Evolutionary conservation across 2,888 invertebrate species (phyloP), one percentile per base, ranked within the genome.

Genomic region (Caenorhabditis wallacei): DNA sequence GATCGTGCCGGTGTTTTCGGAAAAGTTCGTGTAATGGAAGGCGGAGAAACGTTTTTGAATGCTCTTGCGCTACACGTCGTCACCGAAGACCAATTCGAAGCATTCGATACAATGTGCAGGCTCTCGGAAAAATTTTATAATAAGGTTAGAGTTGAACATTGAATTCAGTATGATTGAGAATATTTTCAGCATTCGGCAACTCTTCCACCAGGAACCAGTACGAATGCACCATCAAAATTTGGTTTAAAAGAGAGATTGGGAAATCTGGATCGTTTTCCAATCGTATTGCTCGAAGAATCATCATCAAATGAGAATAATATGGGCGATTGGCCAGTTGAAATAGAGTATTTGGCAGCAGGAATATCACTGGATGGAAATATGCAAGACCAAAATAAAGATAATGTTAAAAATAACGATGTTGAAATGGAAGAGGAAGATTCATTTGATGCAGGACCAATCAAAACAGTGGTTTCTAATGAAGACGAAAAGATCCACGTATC

Each of bases 271-370:
- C 57, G 82, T 16, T 82, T 82, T 37, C 82, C 82, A 10, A 61
- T 82, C 3, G 56, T 46, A 16, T 20, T 82, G 56, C 68, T 82
- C 3, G 82, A 82, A 57, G 37, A 54, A n/a, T 82, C 78, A 2
- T 56, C 68, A 1, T 61, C 61, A 20, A 22, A 20, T 0, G 57
- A 35, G n/a, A 82, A 75, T 20, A 69, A 75, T 26, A 26, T 30
- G 35, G 66, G 71, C 0, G 61, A 35, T 0, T 70, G 71, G 74
- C 70, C 59, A 13, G 7, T n/a, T 1, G 64, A 76, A 16, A 54
- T 76, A 3, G 69, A 75, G 40, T 13, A 69, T 1, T 53, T 78
- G 37, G 69, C 69, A 0, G 69, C 54, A 0, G 61, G 30, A 46
- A 3, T 26, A 7, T 8, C 54, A 0, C 0, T 18, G 20, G n/a